Base-by-base conservation (phyloP, 2,888 invertebrate species). In the Xylocampa areola region DNA sequence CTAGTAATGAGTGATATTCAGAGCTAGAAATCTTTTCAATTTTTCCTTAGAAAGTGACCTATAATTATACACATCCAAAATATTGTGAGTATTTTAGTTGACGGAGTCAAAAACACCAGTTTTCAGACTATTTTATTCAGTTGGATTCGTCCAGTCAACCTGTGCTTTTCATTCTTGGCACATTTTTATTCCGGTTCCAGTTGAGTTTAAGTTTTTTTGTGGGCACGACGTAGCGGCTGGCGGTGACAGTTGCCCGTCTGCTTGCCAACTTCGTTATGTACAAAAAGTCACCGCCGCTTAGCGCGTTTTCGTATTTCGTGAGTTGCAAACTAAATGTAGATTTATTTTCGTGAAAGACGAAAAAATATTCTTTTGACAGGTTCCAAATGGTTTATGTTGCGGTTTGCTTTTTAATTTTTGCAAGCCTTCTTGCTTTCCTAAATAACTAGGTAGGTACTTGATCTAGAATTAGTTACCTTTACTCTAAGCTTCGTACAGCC, bases 231-330 rank as follows among this genome's bases (percentile, higher is more conserved):
- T 43, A 14, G 30, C 62, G 57, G 39, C 59, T 78, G 76, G 39
- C 45, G 51, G 63, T 59, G 77, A 75, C 77, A 77, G 77, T 72
- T 65, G 67, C 55, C 51, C 49, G 57, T 63, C 68, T 68, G 57
- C 64, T 50, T 61, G 64, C 67, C 58, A 70, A 76, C 74, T 78
- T 73, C 53, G 62, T 64, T 63, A 53, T 27, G 40, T 37, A 52
- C 48, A 71, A 76, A 74, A 73, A 73, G 58, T 67, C 43, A 29
- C 36, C 25, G 57, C n/a, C 64, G 47, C 59, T 73, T 58, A 68
- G 53, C 58, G 59, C 55, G 43, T 64, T 59, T 39, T 58, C 52
- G 49, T 45, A 57, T 62, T 75, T 59, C 76, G 68, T 72, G 73
- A 68, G 44, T 49, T 54, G 73, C 48, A 64, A 61, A 72, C 76